Base-by-base conservation (phyloP, 2,113 vertebrate genomes). In the Catharus fuscescens region DNA sequence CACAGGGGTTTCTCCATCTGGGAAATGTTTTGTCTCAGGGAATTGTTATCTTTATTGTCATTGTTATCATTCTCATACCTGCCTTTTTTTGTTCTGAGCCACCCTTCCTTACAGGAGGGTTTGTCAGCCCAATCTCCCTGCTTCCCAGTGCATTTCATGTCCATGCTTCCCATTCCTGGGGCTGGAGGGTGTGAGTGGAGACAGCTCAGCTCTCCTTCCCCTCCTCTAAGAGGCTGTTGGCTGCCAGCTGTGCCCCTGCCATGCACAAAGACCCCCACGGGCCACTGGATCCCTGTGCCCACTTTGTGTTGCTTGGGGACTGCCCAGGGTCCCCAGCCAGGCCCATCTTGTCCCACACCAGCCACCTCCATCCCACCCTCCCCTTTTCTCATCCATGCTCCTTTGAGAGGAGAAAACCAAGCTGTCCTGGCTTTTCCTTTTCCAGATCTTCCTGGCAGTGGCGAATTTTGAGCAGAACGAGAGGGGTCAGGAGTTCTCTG, bases 371-470 rank as follows among this genome's bases (percentile, higher is more conserved):
- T 54, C 45, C 71, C n/a, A 16, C 44, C 42, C 67, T 60, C 13
- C 23, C 32, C 25, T 4, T 2, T 70, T 29, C 28, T 56, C 38
- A 23, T 11, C 61, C 1, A 0, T 4, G 2, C 19, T n/a, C 29
- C 28, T 84, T 45, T 13, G 42, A 47, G 53, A 91, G 24, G 12
- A 92, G 57, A 71, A 81, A 69, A 44, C 54, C 56, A 78, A 53
- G 36, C 36, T 48, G 24, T 50, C 83, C 36, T 59, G 72, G n/a
- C 54, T 90, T 95, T 42, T 80, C 97, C 18, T 92, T 91, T 90
- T 87, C 62, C 82, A 99, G 99, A 93, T 98, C 80, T 99, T 98
- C 96, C 98, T 99, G 90, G 99, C 98, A 4, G 99, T 99, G 92
- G 99, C 99, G 5, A 99, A 99, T 90, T 98, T 98, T 32, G 98